Percentiles rank a stretch among this genome's conserved stretches.
phyloP scores from a whole-genome alignment of 2,113 vertebrate species.

The Trichomycterus rosablanca region DNA sequence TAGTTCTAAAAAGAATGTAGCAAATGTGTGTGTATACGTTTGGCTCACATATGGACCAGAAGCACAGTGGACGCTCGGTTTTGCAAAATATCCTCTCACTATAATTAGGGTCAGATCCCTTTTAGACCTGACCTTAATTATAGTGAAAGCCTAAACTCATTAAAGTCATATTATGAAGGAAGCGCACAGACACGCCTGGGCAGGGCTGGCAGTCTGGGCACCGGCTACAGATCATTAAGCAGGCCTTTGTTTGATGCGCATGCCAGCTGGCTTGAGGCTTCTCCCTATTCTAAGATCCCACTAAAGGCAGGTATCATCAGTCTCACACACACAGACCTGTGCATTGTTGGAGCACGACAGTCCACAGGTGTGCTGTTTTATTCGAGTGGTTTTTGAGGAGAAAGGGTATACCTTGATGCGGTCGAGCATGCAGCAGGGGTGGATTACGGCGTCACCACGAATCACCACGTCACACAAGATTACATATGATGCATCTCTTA shows the following conservation, averaged over 20 bases:
- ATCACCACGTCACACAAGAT: conserved; percentile 2
- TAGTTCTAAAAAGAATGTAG: too few species aligned
- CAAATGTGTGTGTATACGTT: too few species aligned
- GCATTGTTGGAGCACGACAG: conserved; percentile 33
- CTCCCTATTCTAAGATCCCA: conserved; percentile 26
- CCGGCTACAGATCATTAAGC: conserved; percentile 38
- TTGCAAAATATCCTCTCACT: conserved; percentile 8
- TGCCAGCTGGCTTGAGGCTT: conserved; percentile 38
- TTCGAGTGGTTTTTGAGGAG: conserved; percentile 8
- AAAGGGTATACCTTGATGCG: conserved; percentile 14
- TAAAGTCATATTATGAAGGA: conserved; percentile 32
- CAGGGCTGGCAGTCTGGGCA: conserved; percentile 8
- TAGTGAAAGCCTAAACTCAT: conserved; percentile 43
- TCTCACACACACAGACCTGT: conserved; percentile 26
- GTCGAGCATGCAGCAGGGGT: conserved; percentile 7
- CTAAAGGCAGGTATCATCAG: conserved; percentile 20
- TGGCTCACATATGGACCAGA: neutral
- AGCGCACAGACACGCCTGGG: conserved; percentile 22
- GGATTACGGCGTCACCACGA: too few species aligned
- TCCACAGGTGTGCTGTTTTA: conserved; percentile 42
- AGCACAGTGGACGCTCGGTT: neutral
- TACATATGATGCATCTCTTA: neutral
- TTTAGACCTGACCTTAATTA: conserved; percentile 38
- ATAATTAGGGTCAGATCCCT: conserved; percentile 23
- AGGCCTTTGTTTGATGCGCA: conserved; percentile 35